Percentiles rank a stretch among this genome's conserved stretches.
Conservation (phyloP, 1,140 invertebrate genomes). For the Thrips palmi region DNA sequence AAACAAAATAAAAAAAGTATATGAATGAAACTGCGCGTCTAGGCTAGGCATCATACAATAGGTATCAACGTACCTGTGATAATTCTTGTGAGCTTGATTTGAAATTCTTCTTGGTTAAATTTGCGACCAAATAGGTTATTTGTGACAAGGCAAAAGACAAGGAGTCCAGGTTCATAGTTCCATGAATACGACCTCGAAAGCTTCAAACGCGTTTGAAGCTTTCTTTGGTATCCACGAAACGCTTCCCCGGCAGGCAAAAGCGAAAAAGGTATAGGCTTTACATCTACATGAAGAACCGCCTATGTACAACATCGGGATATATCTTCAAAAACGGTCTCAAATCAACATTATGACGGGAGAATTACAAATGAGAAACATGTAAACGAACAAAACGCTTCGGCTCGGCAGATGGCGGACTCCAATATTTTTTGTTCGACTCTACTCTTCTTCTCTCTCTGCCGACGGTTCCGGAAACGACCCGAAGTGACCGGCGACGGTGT, state of each 20-base stretch:
- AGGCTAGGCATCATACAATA: neutral
- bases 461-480: too few relatives aligned
- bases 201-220: constrained; percentile 72
- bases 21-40: neutral
- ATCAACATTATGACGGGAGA: constrained; percentile 20
- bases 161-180: constrained; percentile 98
- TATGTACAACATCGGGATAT: constrained; percentile 41
- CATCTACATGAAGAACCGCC: constrained; percentile 38
- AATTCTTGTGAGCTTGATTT: constrained; percentile 70
- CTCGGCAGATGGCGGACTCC: too few relatives aligned
- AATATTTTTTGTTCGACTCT: too few relatives aligned
- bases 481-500: too few relatives aligned
- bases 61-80: constrained; percentile 38
- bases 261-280: constrained; percentile 32
- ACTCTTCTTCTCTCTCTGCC: too few relatives aligned
- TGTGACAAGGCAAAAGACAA: constrained; percentile 93
- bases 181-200: constrained; percentile 66
- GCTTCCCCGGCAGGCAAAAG: constrained; percentile 33
- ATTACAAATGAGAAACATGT: too few relatives aligned
- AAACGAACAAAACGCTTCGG: too few relatives aligned
- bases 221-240: constrained; percentile 46
- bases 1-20: too few relatives aligned
- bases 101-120: constrained; percentile 90
- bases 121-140: constrained; percentile 90
- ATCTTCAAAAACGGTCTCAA: constrained; percentile 19